Conservation (phyloP, 2,888 invertebrate genomes). For the Pediacus dermestoides region DNA sequence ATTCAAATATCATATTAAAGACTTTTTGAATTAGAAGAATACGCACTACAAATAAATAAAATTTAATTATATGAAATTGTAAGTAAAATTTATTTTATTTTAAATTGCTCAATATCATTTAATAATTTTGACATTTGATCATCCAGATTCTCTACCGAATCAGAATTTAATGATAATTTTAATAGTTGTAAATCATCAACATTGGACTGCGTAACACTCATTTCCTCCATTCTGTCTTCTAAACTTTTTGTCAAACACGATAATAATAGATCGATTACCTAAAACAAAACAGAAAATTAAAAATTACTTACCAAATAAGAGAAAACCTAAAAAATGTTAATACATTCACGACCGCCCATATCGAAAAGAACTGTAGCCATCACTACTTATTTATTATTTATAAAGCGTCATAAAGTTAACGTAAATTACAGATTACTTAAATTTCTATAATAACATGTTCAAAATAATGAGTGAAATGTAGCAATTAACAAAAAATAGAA, state of each 20-base stretch:
- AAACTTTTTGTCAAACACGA: slow-evolving; percentile 28
- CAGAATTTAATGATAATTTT: slow-evolving; percentile 41
- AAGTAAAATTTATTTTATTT: slow-evolving; percentile 33
- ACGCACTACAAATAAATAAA: background rate
- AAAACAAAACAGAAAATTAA: slow-evolving; percentile 18
- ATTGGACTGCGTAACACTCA: slow-evolving; percentile 15
- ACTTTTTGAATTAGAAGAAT: no score
- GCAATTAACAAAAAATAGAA: no score
- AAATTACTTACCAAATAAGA: no score
- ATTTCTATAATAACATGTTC: no score
- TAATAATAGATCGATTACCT: slow-evolving; percentile 36
- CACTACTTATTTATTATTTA: no score
- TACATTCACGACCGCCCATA: no score
- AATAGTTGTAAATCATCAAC: slow-evolving; percentile 36
- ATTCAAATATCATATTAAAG: no score
- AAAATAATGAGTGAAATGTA: no score
- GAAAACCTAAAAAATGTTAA: no score
- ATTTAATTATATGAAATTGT: slow-evolving; percentile 1
- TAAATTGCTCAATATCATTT: slow-evolving; percentile 42
- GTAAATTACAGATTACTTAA: no score
- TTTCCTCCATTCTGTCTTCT: slow-evolving; percentile 26
- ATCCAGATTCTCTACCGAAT: slow-evolving; percentile 37
- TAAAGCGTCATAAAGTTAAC: no score
- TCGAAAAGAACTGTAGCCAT: no score
- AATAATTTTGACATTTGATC: slow-evolving; percentile 43